These are phyloP conservation scores for Leucoraja ocellata DNA, from an alignment of 2,797 vertebrate genomes.

Conservation along the genomic window DNA sequence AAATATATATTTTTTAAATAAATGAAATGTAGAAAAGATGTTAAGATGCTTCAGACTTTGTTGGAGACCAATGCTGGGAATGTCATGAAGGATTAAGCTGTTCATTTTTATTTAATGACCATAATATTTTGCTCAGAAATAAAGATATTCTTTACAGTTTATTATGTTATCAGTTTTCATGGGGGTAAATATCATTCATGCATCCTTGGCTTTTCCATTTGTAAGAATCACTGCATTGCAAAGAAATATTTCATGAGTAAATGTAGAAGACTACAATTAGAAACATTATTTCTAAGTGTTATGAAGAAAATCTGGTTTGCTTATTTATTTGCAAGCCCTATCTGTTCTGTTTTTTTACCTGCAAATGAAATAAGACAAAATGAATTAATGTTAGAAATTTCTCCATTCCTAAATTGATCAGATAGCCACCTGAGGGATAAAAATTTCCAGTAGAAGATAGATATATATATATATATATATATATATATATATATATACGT, in stretches of 20 bases:
- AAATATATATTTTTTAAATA: neutral
- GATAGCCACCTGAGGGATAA: no score
- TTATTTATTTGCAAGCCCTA: neutral
- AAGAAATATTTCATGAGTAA: neutral
- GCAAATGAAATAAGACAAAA: neutral
- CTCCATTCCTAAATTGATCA: neutral
- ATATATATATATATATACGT: slow-evolving; percentile 11
- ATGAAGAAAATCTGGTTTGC: neutral
- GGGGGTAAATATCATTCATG: neutral
- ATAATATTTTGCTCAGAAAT: no score
- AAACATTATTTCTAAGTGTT: neutral
- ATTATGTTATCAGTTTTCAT: neutral
- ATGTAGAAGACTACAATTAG: neutral
- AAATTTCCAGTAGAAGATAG: neutral
- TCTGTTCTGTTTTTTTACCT: neutral
- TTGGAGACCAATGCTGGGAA: neutral
- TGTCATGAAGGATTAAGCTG: neutral
- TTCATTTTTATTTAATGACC: neutral
- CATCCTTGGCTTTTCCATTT: neutral
- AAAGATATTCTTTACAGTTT: neutral
- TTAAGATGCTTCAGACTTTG: neutral
- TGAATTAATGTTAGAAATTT: neutral
- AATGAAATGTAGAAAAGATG: neutral
- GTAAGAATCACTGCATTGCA: neutral
- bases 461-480: no score